A percentile compares a stretch with the other conserved stretches of the same genome.
Evolutionary conservation across 2,888 invertebrate genomes (phyloP).

Genomic region (Orthosia cruda): DNA sequence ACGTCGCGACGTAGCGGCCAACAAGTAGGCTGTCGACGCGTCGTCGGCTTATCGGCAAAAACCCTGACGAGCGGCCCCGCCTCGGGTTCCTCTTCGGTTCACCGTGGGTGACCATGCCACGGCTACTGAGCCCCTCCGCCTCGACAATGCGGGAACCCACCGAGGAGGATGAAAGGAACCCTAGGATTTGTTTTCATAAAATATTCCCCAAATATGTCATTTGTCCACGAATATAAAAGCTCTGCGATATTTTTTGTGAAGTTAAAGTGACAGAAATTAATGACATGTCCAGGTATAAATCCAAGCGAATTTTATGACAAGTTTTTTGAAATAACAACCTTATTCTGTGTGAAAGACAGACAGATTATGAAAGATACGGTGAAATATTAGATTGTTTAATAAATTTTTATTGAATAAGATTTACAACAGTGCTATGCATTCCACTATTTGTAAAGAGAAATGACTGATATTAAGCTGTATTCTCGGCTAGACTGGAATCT

Average conservation of each 20-base stretch:
- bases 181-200: background rate
- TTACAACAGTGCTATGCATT: background rate
- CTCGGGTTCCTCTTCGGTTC: too few relatives aligned
- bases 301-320: constrained; percentile 12
- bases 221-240: constrained; percentile 5
- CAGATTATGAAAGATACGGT: background rate
- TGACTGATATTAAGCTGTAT: background rate
- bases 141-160: too few relatives aligned
- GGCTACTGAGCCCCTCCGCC: too few relatives aligned
- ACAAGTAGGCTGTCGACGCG: too few relatives aligned
- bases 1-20: too few relatives aligned
- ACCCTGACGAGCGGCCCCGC: too few relatives aligned
- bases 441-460: background rate
- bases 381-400: background rate
- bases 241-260: constrained; percentile 21
- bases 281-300: constrained; percentile 38
- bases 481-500: background rate
- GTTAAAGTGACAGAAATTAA: constrained; percentile 47
- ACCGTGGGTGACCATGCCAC: too few relatives aligned
- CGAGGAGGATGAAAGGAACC: background rate
- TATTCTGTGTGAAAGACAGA: constrained; percentile 4
- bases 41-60: too few relatives aligned
- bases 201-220: constrained; percentile 14
- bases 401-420: background rate
- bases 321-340: constrained; percentile 24